Conservation (phyloP, 1,140 invertebrate genomes). For the Pseudomyrmex gracilis region DNA sequence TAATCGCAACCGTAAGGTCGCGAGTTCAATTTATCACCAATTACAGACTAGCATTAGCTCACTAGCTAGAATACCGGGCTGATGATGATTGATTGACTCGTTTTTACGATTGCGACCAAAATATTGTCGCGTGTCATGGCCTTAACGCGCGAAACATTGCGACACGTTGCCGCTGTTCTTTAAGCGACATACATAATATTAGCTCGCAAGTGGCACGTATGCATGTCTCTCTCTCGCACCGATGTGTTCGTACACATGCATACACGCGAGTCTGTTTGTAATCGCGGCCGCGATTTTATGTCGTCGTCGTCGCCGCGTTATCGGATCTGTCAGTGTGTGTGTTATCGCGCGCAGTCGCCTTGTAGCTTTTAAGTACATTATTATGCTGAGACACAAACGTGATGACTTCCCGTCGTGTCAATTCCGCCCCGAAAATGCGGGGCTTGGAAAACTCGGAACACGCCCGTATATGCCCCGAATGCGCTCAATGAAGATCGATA, state of each 20-base stretch:
- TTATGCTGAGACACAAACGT: slow-evolving; percentile 26
- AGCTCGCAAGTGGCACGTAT: slow-evolving; percentile 30
- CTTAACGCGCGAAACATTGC: slow-evolving; percentile 55
- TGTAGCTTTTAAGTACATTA: slow-evolving; percentile 58
- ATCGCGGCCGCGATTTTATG: slow-evolving; percentile 68
- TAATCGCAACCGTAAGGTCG: too few species aligned
- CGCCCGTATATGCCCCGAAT: not conserved
- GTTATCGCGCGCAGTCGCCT: slow-evolving; percentile 79
- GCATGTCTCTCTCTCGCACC: not conserved
- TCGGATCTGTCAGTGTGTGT: slow-evolving; percentile 62
- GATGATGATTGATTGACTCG: too few species aligned
- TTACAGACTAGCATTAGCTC: too few species aligned
- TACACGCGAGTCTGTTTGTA: slow-evolving; percentile 71
- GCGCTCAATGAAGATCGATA: not conserved
- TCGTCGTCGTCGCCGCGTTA: slow-evolving; percentile 74
- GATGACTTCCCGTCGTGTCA: slow-evolving; percentile 52
- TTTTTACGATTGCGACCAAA: too few species aligned
- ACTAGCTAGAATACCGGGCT: too few species aligned
- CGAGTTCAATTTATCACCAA: too few species aligned
- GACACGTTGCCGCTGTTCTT: slow-evolving; percentile 28
- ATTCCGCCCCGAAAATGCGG: not conserved
- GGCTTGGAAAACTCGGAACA: not conserved
- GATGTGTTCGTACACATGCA: slow-evolving; percentile 41
- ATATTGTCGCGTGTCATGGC: slow-evolving; percentile 1
- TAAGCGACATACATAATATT: slow-evolving; percentile 46